Evolutionary conservation across 2,797 vertebrate species (phyloP).

Genomic region (Poecilia picta): DNA sequence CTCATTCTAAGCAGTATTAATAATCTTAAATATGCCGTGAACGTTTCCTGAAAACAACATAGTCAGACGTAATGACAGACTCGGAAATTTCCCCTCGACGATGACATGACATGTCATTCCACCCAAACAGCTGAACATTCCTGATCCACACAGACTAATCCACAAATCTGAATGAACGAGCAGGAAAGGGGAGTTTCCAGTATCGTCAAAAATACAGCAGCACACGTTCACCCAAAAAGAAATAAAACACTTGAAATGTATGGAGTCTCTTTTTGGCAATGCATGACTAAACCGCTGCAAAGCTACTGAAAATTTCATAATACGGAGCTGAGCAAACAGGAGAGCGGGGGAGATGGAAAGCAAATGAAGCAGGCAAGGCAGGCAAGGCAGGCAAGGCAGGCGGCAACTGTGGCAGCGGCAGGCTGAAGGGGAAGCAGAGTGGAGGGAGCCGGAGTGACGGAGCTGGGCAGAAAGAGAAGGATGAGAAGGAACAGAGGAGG

Average conservation of each 20-base stretch:
- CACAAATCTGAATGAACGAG: constrained; percentile 22
- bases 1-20: constrained; percentile 29
- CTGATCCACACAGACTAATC: constrained; percentile 17
- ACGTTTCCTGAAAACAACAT: constrained; percentile 19
- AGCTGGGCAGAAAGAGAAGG: constrained; percentile 39
- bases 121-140: constrained; percentile 32
- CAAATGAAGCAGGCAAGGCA: constrained; percentile 55
- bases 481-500: constrained; percentile 29
- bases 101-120: constrained; percentile 47
- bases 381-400: constrained; percentile 55
- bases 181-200: constrained; percentile 14
- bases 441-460: constrained; percentile 45
- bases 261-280: constrained; percentile 58
- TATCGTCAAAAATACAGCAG: constrained; percentile 14
- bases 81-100: constrained; percentile 36
- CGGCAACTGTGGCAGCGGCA: constrained; percentile 70
- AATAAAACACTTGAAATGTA: constrained; percentile 42
- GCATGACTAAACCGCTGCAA: constrained; percentile 80
- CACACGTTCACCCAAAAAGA: constrained; percentile 16
- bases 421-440: constrained; percentile 59
- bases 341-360: constrained; percentile 54
- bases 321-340: constrained; percentile 60
- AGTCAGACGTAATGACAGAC: constrained; percentile 31
- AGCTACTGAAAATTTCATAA: constrained; percentile 86
- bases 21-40: constrained; percentile 26